Conservation (phyloP, 2,113 vertebrate species). For the Panurus biarmicus region DNA sequence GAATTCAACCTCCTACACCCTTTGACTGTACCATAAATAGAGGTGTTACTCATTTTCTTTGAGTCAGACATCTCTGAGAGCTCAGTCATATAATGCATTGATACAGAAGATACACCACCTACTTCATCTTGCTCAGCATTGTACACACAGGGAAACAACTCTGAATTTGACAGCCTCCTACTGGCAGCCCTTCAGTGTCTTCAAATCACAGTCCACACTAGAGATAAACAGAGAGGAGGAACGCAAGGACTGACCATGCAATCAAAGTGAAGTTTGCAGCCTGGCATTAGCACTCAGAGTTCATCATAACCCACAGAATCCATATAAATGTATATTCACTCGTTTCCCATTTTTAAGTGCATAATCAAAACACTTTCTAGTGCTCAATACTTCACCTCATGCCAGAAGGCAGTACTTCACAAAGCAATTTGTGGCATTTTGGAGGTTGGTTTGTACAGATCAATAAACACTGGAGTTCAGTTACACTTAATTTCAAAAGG, state of each 20-base stretch:
- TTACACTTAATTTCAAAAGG: slow-evolving; percentile 1
- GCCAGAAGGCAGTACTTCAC: not conserved
- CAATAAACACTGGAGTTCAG: not conserved
- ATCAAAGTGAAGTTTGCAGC: not conserved
- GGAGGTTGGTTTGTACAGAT: not conserved
- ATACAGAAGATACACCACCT: not conserved
- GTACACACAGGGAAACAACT: not conserved
- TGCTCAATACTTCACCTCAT: not conserved
- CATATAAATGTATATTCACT: not conserved
- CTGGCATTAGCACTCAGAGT: not conserved
- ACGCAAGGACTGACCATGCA: not conserved
- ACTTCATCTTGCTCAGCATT: not conserved
- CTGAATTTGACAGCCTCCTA: not conserved
- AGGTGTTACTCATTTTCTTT: not conserved
- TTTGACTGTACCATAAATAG: not conserved
- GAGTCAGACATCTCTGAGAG: not conserved
- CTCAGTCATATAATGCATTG: not conserved
- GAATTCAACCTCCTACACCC: not conserved
- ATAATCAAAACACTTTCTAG: not conserved
- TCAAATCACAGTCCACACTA: not conserved
- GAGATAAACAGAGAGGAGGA: not conserved
- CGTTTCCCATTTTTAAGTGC: not conserved
- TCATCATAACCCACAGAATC: not conserved
- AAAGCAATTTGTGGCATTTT: not conserved
- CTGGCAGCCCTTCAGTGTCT: not conserved